Base-by-base conservation (phyloP, 2,113 vertebrate species). In the Poeciliopsis turrubarensis region DNA sequence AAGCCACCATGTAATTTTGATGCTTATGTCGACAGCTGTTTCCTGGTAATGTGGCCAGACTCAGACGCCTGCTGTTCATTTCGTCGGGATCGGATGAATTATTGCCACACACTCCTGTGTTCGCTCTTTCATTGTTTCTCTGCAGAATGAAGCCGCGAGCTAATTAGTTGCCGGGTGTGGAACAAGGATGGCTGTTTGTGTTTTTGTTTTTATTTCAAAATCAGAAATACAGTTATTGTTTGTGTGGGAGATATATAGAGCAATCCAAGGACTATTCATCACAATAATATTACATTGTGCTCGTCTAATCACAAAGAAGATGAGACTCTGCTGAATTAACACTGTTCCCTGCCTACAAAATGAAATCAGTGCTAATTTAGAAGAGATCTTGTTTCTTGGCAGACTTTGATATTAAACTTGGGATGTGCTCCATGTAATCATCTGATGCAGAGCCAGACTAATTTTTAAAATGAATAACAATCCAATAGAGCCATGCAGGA, bases 261-360 rank as follows among this genome's bases (percentile, higher is more conserved):
- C 31, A 75, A 64, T 0, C n/a, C 39, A 64, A 78, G 27, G 15
- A 75, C 60, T 74, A 1, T 79, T 81, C 61, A 63, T 78, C 74
- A 75, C 47, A 65, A 63, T 63, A 41, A 73, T 69, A 64, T 65
- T 65, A 64, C 66, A 64, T 14, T 44, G 68, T 25, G 5, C 61
- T 31, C 10, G 17, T 84, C 67, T 82, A 77, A 85, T 82, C 69
- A 68, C 71, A 10, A 66, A 22, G 65, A 72, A 65, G 72, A 84
- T 60, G 65, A 25, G 72, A 22, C 71, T 83, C 66, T 4, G 19
- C 30, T 79, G 77, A 82, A 77, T 79, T 72, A 86, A 72, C 41
- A 26, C 25, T 66, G 44, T 71, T 29, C 1, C 67, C 27, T 69
- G 68, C 41, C 62, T 64, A 39, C 26, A 65, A 44, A n/a, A 39